These are phyloP conservation scores for Symphodus melops DNA, from an alignment of 2,113 vertebrate genomes.

Conservation along the genomic window DNA sequence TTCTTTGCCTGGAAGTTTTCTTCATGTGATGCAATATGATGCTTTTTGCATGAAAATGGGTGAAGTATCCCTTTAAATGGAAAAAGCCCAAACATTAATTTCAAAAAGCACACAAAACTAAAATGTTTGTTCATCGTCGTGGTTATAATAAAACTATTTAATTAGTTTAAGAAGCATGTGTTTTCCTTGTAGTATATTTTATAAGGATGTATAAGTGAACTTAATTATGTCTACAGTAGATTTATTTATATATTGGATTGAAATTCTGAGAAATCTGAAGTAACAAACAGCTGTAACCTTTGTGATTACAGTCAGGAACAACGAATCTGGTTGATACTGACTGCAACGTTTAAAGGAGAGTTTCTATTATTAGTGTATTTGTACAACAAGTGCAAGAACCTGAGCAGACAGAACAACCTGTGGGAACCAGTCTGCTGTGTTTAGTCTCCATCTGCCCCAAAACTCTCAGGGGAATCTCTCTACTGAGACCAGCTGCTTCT, in stretches of 20 bases:
- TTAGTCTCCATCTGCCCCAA: conserved; percentile 18
- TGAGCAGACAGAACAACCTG: not conserved
- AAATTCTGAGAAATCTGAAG: not conserved
- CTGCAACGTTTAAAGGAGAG: not conserved
- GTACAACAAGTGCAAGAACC: not conserved
- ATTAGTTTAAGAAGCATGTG: too few relatives aligned
- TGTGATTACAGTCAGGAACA: not conserved
- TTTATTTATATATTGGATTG: not conserved
- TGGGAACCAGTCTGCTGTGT: conserved; percentile 22
- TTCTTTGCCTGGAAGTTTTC: too few relatives aligned
- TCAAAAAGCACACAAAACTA: too few relatives aligned
- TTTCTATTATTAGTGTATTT: not conserved
- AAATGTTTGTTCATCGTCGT: too few relatives aligned
- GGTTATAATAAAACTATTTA: too few relatives aligned
- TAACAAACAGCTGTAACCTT: not conserved
- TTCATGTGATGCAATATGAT: too few relatives aligned
- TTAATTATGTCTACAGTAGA: too few relatives aligned
- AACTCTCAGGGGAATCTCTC: conserved; percentile 9
- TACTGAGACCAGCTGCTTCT: conserved; percentile 21
- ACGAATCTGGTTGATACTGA: not conserved
- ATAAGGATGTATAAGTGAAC: too few relatives aligned
- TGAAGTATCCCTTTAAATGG: too few relatives aligned
- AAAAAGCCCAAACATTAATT: too few relatives aligned
- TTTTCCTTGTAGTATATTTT: too few relatives aligned
- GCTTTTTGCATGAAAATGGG: too few relatives aligned